Evolutionary conservation across 2,113 vertebrate genomes (phyloP).

Genomic region (Protobothrops flavoviridis): DNA sequence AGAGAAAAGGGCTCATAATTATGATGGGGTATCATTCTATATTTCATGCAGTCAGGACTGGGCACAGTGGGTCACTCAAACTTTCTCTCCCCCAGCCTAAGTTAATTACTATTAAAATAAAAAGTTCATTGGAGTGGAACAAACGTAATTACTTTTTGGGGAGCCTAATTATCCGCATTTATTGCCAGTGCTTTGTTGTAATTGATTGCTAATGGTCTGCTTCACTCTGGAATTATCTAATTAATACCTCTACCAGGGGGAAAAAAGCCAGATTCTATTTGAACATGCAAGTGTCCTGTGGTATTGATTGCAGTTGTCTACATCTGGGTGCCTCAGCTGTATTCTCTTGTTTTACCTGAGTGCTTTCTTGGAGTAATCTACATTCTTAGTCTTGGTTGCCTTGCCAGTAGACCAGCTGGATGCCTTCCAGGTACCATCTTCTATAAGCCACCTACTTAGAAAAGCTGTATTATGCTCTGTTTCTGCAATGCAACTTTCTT

Average conservation of each 20-base stretch:
- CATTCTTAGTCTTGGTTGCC: background rate
- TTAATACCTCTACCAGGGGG: background rate
- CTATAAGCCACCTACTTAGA: background rate
- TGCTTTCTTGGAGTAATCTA: background rate
- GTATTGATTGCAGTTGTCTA: background rate
- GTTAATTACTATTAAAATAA: conserved; percentile 50
- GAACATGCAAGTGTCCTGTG: background rate
- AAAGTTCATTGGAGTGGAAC: conserved; percentile 37
- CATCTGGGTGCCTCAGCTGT: background rate
- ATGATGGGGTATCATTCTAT: background rate
- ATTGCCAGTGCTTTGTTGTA: conserved; percentile 33
- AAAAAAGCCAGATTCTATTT: background rate
- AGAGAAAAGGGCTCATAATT: background rate
- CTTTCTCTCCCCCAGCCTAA: background rate
- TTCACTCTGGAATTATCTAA: conserved; percentile 31
- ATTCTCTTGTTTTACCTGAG: background rate
- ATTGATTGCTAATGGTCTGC: conserved; percentile 25
- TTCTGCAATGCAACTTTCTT: background rate
- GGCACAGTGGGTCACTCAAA: background rate
- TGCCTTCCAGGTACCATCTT: background rate
- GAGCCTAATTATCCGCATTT: conserved; percentile 30
- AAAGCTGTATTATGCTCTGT: background rate
- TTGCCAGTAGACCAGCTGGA: background rate
- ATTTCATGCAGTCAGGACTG: background rate
- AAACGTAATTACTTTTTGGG: conserved; percentile 42